Base-by-base conservation (phyloP, 1,140 invertebrate genomes). In the Condylostylus longicornis region DNA sequence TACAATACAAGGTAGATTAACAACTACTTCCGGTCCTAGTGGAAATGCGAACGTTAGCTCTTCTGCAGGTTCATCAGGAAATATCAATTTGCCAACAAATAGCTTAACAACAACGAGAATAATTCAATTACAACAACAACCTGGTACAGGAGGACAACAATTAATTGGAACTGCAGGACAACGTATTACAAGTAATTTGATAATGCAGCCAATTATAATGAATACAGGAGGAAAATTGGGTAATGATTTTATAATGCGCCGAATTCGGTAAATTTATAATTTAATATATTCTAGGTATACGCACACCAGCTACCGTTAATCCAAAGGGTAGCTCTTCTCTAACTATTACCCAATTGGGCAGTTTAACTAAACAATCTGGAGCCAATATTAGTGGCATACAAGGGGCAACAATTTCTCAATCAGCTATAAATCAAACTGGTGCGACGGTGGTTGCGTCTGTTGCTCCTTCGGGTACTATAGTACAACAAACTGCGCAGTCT, bases 241-340 rank as follows among this genome's bases (percentile, higher is more conserved):
- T 34, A 20, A 34, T 15, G 13, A 12, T 8, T n/a, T 31, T 6
- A 31, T 7, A 31, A 31, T 15, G n/a, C 23, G 7, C n/a, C 30
- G 30, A 7, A 7, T 15, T 12, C 7, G 30, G 6, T 34, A 8
- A 12, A 34, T 9, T 18, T 14, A 14, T 20, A 19, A 34, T 8
- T 34, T 19, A 7, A 17, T 8, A 17, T 37, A 10, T 17, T 17
- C 23, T 7, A 55, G 53, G 53, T 6, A 47, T 55, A 18, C 43
- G 57, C 18, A 49, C 53, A 4, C 53, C 54, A 1, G 54, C 59
- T 5, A 55, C 56, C 5, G 55, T 58, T 51, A 49, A 52, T 5
- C 45, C 53, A 9, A 60, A 60, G 31, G 53, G 51, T 13, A 55
- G 58, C 37, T 54, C 57, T 2, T 59, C 57, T n/a, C 21, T 60